These are phyloP conservation scores for Setophaga petechia DNA, from an alignment of 2,113 vertebrate genomes.

Conservation along the genomic window DNA sequence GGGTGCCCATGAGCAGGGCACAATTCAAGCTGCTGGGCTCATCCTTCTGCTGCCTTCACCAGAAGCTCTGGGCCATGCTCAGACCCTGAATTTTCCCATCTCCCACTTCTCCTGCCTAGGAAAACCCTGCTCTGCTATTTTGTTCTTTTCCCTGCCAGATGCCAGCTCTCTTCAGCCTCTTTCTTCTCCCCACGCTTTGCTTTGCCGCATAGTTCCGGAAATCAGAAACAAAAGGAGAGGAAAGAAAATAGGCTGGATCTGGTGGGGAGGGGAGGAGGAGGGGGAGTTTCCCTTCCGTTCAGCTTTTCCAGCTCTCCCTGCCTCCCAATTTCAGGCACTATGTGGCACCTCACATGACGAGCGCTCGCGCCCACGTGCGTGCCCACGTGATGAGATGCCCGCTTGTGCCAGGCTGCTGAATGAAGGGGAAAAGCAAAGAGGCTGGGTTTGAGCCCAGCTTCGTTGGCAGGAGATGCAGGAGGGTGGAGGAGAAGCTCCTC, in stretches of 20 bases:
- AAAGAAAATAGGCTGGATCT: constrained; percentile 53
- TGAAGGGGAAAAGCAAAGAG: not conserved
- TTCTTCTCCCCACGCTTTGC: constrained; percentile 54
- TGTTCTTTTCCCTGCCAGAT: constrained; percentile 68
- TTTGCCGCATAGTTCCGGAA: constrained; percentile 56
- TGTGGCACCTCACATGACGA: constrained; percentile 39
- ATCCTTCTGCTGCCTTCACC: not conserved
- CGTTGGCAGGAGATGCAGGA: not conserved
- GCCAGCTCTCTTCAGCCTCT: constrained; percentile 57
- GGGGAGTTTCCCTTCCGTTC: constrained; percentile 23
- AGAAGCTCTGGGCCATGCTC: fast-evolving
- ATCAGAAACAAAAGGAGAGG: constrained; percentile 55
- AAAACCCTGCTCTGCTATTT: constrained; percentile 15
- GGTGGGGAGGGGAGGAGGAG: not conserved
- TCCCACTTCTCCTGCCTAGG: not conserved
- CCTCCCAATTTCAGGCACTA: not conserved
- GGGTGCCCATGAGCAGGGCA: not conserved
- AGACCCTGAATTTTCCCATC: not conserved
- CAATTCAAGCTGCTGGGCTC: not conserved
- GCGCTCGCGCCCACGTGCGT: not conserved
- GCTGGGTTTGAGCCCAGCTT: not conserved
- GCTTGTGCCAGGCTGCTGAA: not conserved
- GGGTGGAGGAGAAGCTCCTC: not conserved
- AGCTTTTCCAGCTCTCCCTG: constrained; percentile 11
- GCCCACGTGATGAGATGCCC: not conserved